A percentile compares a stretch with the other conserved stretches of the same genome.
Conservation (phyloP, 2,797 vertebrate genomes). For the Protonibea diacanthus region DNA sequence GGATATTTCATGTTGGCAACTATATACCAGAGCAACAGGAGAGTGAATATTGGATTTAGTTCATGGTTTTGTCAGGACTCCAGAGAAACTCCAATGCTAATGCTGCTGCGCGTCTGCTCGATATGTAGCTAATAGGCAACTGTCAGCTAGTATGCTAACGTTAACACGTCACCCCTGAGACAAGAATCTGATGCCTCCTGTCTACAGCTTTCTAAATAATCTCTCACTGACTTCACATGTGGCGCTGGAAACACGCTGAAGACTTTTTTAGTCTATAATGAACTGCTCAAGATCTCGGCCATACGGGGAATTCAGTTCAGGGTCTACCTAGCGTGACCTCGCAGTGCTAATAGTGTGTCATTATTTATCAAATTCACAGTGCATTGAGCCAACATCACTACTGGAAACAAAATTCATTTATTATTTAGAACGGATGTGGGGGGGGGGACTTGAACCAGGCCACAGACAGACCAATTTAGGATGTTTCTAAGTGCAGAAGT, state of each 20-base stretch:
- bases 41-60: neutral
- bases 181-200: no score
- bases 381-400: conserved; percentile 28
- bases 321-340: neutral
- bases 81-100: neutral
- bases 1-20: neutral
- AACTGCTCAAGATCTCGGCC: neutral
- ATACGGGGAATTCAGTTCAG: neutral
- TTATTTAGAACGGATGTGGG: conserved; percentile 40
- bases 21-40: neutral
- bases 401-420: conserved; percentile 44
- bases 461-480: conserved; percentile 24
- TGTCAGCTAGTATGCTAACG: neutral
- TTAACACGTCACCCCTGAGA: neutral
- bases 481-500: conserved; percentile 36
- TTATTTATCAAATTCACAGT: conserved; percentile 20
- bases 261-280: neutral
- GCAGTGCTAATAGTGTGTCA: neutral
- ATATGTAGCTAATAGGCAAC: neutral
- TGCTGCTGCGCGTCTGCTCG: neutral
- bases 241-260: neutral
- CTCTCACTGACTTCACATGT: neutral
- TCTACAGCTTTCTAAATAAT: neutral
- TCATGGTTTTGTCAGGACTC: neutral
- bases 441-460: conserved; percentile 6